phyloP scores from a whole-genome alignment of 2,888 invertebrate species.

The Dorcus hopei region DNA sequence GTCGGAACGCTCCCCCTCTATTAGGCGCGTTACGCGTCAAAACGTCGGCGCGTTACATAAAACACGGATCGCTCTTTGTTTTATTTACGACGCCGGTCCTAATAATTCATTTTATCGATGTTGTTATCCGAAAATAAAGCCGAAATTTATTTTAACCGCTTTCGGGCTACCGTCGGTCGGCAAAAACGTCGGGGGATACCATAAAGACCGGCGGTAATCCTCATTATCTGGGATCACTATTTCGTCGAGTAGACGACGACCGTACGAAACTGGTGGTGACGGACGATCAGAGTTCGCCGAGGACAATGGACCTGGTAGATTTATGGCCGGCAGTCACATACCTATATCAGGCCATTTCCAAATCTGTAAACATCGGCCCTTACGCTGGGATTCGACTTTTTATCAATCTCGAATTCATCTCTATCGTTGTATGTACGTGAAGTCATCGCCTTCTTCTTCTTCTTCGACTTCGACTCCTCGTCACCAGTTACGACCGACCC shows the following conservation, averaged over 20 bases:
- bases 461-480: no score
- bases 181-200: neutral
- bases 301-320: conserved; percentile 31
- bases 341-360: conserved; percentile 34
- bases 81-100: no score
- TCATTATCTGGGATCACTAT: conserved; percentile 16
- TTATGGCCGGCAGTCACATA: conserved; percentile 33
- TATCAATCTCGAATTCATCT: conserved; percentile 21
- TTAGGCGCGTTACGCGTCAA: no score
- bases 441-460: no score
- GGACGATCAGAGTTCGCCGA: conserved; percentile 20
- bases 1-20: no score
- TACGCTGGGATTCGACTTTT: conserved; percentile 16
- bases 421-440: conserved; percentile 9
- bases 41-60: no score
- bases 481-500: no score
- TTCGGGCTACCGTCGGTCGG: no score
- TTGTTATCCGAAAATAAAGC: no score
- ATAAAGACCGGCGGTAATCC: conserved; percentile 15
- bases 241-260: conserved; percentile 5
- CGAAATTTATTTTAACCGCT: no score
- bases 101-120: no score
- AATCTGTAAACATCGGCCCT: conserved; percentile 30
- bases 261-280: conserved; percentile 19
- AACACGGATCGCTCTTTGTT: no score